A percentile compares a stretch with the other conserved stretches of the same genome.
These are phyloP conservation scores for Hoplodrina blanda DNA, from an alignment of 2,888 invertebrate species.

Conservation along the genomic window DNA sequence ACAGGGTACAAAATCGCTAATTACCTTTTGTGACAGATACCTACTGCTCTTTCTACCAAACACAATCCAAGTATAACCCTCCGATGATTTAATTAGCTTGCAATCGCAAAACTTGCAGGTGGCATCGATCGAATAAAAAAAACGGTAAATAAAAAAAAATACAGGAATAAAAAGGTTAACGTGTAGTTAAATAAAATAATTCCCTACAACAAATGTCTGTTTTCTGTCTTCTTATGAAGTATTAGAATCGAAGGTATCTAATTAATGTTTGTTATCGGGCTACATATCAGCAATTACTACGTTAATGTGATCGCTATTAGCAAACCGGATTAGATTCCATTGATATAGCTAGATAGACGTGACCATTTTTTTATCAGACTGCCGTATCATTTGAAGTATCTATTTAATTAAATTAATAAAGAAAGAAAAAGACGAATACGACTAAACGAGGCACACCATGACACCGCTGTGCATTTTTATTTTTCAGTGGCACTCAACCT, in stretches of 20 bases:
- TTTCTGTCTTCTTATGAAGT: constrained; percentile 27
- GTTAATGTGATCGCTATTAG: constrained; percentile 29
- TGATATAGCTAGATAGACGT: constrained; percentile 14
- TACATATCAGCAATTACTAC: constrained; percentile 25
- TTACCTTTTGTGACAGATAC: too few relatives aligned
- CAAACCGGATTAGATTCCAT: constrained; percentile 18
- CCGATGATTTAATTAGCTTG: background rate
- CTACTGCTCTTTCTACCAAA: too few relatives aligned
- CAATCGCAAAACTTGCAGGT: background rate
- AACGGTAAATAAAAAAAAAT: background rate
- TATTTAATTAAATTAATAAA: constrained; percentile 4
- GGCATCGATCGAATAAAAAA: background rate
- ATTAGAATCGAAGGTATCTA: constrained; percentile 22
- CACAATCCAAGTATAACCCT: too few relatives aligned
- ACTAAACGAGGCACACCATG: constrained; percentile 20
- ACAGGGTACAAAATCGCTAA: too few relatives aligned
- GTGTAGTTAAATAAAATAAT: background rate
- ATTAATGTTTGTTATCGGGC: constrained; percentile 14
- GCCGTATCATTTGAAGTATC: background rate
- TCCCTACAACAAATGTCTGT: constrained; percentile 1
- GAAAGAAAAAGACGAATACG: background rate
- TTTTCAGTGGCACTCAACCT: constrained; percentile 28
- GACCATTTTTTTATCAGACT: background rate
- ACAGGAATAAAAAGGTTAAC: background rate
- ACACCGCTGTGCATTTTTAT: constrained; percentile 20